Percentiles rank a stretch among this genome's conserved stretches.
These are phyloP conservation scores for Andrena fulva DNA, from an alignment of 2,888 invertebrate genomes.

Conservation along the genomic window DNA sequence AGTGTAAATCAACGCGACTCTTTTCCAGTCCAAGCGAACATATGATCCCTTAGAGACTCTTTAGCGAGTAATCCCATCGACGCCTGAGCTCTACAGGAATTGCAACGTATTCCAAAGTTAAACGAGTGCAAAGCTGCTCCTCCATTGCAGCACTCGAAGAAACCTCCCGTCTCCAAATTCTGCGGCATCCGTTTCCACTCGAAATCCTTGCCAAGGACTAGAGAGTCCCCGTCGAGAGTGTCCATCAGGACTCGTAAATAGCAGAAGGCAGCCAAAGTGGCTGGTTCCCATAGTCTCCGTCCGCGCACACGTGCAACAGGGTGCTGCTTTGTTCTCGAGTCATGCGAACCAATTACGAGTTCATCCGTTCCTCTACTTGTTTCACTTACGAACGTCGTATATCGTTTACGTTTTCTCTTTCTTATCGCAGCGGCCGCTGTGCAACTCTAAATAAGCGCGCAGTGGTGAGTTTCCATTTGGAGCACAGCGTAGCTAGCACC, in stretches of 20 bases:
- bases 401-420: no score
- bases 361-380: constrained; percentile 51
- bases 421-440: no score
- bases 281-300: neutral
- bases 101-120: neutral
- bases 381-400: no score
- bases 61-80: constrained; percentile 21
- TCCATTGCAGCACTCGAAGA: constrained; percentile 8
- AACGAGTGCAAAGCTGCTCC: constrained; percentile 7
- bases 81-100: neutral
- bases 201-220: constrained; percentile 40
- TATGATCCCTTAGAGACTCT: neutral
- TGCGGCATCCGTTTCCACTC: constrained; percentile 39
- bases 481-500: no score
- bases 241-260: constrained; percentile 68
- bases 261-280: constrained; percentile 4
- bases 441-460: no score
- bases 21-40: constrained; percentile 5
- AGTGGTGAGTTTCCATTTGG: no score
- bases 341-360: constrained; percentile 70
- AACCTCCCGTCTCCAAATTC: constrained; percentile 34
- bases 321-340: constrained; percentile 77
- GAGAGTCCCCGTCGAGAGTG: constrained; percentile 27
- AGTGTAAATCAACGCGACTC: constrained; percentile 15
- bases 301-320: constrained; percentile 16